Percentiles rank a stretch among this genome's conserved stretches.
phyloP scores from a whole-genome alignment of 2,888 invertebrate genomes.

The Schrankia costaestrigalis region DNA sequence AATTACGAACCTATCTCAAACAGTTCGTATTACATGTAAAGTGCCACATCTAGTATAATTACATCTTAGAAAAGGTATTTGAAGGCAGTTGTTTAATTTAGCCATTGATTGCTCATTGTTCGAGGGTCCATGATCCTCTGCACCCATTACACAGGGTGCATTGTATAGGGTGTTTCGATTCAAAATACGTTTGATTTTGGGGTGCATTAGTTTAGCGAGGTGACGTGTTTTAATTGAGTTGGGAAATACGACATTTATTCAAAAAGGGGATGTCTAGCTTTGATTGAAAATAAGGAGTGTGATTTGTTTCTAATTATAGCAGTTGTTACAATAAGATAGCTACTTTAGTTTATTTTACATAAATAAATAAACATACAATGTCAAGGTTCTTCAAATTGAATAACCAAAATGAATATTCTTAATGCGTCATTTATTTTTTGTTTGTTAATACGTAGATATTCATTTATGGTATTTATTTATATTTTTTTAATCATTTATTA shows the following conservation, averaged over 20 bases:
- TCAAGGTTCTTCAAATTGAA: too few relatives aligned
- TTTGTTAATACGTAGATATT: too few relatives aligned
- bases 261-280: constrained; percentile 22
- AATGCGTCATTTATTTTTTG: too few relatives aligned
- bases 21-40: background rate
- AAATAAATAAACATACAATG: too few relatives aligned
- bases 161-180: constrained; percentile 51
- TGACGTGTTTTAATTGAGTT: constrained; percentile 47
- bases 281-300: background rate
- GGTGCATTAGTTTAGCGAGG: constrained; percentile 52
- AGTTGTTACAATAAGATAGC: background rate
- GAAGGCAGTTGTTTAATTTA: constrained; percentile 73
- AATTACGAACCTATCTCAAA: too few relatives aligned
- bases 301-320: constrained; percentile 6
- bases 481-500: too few relatives aligned
- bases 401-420: too few relatives aligned
- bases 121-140: constrained; percentile 53
- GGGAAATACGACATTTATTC: constrained; percentile 22
- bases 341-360: too few relatives aligned
- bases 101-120: constrained; percentile 77
- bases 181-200: constrained; percentile 51
- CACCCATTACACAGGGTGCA: constrained; percentile 51
- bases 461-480: too few relatives aligned
- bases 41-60: constrained; percentile 11
- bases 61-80: constrained; percentile 20